Evolutionary conservation across 2,888 invertebrate genomes (phyloP), one percentile per base, ranked within the genome.

Genomic region (Hesperia comma): DNA sequence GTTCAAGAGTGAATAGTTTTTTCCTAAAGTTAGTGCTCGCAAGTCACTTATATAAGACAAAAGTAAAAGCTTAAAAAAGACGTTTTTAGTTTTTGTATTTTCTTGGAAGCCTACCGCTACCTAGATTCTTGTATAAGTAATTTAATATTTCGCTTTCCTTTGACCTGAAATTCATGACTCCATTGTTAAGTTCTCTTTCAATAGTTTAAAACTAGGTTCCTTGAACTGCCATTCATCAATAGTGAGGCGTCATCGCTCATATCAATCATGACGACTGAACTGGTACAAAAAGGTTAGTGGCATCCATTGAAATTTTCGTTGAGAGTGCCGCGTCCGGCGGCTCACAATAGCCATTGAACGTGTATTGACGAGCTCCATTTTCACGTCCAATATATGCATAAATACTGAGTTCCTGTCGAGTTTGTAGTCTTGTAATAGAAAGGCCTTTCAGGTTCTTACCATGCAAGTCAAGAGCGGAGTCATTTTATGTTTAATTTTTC

Each of bases 201-300:
- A 33, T 41, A 12, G 0, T 41, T 43, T 19, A 33, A 19, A 56
- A 62, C 41, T 26, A 62, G 63, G 46, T 55, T 43, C 63, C n/a
- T 63, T 49, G 21, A 46, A 57, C 26, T 43, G 19, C 26, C 57
- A 56, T 26, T 37, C 37, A 12, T 10, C 8, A 19, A 41, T 58
- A 58, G 53, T 43, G 12, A 55, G 19, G 26, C 32, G 43, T 43
- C 32, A 62, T 54, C 62, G 19, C 26, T 62, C 43, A 62, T 62
- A 54, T 58, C 58, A 62, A 43, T 62, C 54, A 55, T 62, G 62
- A 62, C 62, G 43, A 62, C 43, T 55, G 62, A 17, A 62, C 43
- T 55, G 43, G 43, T 32, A 62, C 62, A 43, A 62, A 62, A 54
- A 62, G 17, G 33, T 49, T 37, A 46, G 40, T 41, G 37, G 6